Percentiles rank a stretch among this genome's conserved stretches.
Conservation (phyloP, 1,140 invertebrate genomes). For the Gryllus bimaculatus region DNA sequence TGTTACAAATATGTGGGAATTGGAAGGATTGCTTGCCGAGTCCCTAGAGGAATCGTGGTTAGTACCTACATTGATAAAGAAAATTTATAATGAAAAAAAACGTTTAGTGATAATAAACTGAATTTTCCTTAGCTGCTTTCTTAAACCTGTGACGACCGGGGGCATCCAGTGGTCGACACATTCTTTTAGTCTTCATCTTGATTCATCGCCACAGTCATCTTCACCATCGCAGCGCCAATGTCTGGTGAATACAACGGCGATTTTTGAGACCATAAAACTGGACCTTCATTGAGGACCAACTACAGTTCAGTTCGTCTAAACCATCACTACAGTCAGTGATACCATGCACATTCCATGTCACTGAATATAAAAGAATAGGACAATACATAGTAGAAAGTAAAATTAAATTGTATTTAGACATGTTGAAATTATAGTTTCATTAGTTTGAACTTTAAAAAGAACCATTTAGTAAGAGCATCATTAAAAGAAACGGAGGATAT, state of each 20-base stretch:
- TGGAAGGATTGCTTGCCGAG: too few species aligned
- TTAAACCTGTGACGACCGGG: constrained; percentile 22
- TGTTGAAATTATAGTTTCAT: background rate
- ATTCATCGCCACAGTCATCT: constrained; percentile 48
- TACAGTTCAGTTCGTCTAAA: constrained; percentile 49
- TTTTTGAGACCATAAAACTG: constrained; percentile 38
- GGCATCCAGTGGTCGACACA: constrained; percentile 33
- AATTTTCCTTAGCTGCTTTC: too few species aligned
- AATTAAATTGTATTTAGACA: background rate
- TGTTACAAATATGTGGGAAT: too few species aligned
- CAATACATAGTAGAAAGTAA: background rate
- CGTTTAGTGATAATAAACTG: too few species aligned
- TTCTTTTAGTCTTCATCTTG: constrained; percentile 43
- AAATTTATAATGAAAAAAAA: too few species aligned
- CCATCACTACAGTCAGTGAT: constrained; percentile 51
- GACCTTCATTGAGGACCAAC: constrained; percentile 30
- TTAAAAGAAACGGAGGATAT: too few species aligned
- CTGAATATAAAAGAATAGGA: constrained; percentile 28
- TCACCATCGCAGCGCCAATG: constrained; percentile 59
- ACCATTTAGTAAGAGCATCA: too few species aligned
- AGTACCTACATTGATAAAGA: too few species aligned
- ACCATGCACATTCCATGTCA: constrained; percentile 51
- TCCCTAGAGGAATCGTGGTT: too few species aligned
- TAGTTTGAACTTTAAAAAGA: too few species aligned
- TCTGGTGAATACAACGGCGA: constrained; percentile 45